Evolutionary conservation across 2,113 vertebrate genomes (phyloP), one percentile per base, ranked within the genome.

Genomic region (Tachysurus fulvidraco): DNA sequence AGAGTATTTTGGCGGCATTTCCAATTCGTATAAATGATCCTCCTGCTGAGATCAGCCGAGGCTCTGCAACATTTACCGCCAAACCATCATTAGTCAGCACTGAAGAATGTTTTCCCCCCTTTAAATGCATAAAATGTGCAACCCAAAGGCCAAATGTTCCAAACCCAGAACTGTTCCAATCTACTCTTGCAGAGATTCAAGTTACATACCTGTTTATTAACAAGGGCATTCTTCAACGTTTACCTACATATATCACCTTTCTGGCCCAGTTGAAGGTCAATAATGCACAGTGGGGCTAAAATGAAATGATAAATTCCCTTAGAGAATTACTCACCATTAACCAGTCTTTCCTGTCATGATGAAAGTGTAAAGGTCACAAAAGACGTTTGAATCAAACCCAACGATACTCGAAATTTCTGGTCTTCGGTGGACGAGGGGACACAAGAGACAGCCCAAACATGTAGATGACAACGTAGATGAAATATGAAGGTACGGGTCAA

Each of bases 11-110:
- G 79, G 85, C 78, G 19, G 30, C 19, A 2, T 73, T 60, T 73
- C 19, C 67, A 50, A 62, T 60, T 86, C 65, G 57, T 74, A 59
- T 73, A 82, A 86, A 73, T 52, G 85, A 30, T 73, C 67, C 85
- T 82, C 79, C 85, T 82, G 79, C 77, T 80, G 84, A 85, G 81
- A 83, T 83, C 81, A 69, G 84, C 79, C 67, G 67, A 82, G 79
- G 67, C 79, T 81, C 67, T 74, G 79, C 46, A 82, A 57, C 67
- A 41, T 82, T 82, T 86, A 69, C 65, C 67, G 79, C 85, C 85
- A 86, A 86, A 54, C 79, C 79, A 28, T 82, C 79, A 81, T 82
- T 86, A 82, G 85, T 86, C 79, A 86, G 67, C 79, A 23, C 79
- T 46, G 46, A 82, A 86, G 85, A 86, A 86, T 86, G 85, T 76